Conservation (phyloP, 2,113 vertebrate species). For the Vireo altiloquus region DNA sequence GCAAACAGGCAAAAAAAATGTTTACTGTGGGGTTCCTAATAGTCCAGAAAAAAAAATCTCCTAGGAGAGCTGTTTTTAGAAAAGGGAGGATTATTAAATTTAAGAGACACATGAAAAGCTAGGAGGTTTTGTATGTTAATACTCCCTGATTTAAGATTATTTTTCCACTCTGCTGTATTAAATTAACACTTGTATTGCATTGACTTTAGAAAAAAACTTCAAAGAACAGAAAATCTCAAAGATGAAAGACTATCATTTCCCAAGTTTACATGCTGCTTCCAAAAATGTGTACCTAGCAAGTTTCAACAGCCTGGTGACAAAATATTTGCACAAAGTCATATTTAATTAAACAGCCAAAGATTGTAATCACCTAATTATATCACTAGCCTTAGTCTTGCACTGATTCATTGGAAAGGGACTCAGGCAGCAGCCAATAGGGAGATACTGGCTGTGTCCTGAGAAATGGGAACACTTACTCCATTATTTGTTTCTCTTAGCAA, state of each 20-base stretch:
- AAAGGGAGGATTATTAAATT: neutral
- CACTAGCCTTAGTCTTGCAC: neutral
- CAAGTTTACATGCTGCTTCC: neutral
- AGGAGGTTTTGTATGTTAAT: neutral
- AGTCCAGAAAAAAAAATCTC: neutral
- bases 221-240: constrained; percentile 11
- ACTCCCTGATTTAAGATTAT: neutral
- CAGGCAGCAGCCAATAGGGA: neutral
- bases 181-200: constrained; percentile 10
- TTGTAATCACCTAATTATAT: neutral
- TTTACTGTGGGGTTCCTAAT: neutral
- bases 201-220: neutral
- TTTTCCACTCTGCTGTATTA: neutral
- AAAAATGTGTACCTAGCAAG: neutral
- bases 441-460: neutral
- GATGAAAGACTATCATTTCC: neutral
- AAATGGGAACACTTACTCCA: neutral
- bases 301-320: neutral
- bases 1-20: neutral
- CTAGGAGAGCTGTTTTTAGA: neutral
- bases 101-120: neutral
- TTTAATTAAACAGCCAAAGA: constrained; percentile 20
- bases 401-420: neutral
- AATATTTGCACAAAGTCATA: constrained; percentile 4
- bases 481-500: constrained; percentile 30